Base-by-base conservation (phyloP, 2,797 vertebrate species). In the Lepus townsendii region DNA sequence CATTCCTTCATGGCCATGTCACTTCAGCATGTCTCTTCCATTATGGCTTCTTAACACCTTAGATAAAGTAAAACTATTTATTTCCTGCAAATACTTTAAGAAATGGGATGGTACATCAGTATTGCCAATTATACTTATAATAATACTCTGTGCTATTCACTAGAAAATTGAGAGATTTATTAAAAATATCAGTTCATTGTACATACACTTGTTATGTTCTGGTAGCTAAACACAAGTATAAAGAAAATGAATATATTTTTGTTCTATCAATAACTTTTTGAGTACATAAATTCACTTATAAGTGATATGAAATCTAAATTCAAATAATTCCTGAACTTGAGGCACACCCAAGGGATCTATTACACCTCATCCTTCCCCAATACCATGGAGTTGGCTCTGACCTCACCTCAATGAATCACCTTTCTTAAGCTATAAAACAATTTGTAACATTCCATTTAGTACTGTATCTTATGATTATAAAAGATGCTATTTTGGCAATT, bases 231-330 rank as follows among this genome's bases (percentile, higher is more conserved):
- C 3, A 76, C 16, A 80, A 26, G 13, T 30, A 92, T 47, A 87
- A 72, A 90, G 22, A 57, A 62, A 20, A 68, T 47, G 11, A 47
- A 30, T 77, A 69, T 38, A 1, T 65, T 91, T 62, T 77, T 77
- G n/a, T 85, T 95, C 32, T 82, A 22, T 57, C 26, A 90, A 2
- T 95, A 90, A 72, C n/a, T 86, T 35, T 90, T 90, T 79, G n/a
- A 75, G 16, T 71, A n/a, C 0, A 42, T 84, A 80, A 71, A 54
- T 69, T 90, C 50, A 87, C 72, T 84, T 95, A 5, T 78, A 85
- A 90, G 77, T 63, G 3, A 77, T 72, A 2, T 84, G 38, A 80
- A 47, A 52, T 88, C 30, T 90, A 69, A 72, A 77, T 90, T 92
- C 73, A 30, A 77, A 77, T 24, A 68, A 77, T 69, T 54, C 24